Percentiles rank a stretch among this genome's conserved stretches.
Evolutionary conservation across 2,797 vertebrate genomes (phyloP).

Genomic region (Tympanoctomys barrerae): DNA sequence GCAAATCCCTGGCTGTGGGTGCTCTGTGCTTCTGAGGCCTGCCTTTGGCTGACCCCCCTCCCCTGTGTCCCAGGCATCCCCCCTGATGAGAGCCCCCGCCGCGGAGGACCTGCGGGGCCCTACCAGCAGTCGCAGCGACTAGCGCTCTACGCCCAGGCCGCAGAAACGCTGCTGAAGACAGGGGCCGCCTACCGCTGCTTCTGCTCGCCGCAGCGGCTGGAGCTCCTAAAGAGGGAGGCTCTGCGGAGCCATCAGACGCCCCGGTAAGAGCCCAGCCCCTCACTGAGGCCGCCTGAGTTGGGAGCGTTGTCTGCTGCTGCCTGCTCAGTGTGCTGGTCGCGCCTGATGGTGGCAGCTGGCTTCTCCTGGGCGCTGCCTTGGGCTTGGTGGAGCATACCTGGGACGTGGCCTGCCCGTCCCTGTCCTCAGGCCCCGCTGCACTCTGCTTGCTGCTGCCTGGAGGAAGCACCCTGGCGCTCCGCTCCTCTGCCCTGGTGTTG

Average conservation of each 20-base stretch:
- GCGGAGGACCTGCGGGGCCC: conserved; percentile 91
- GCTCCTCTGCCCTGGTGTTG: neutral
- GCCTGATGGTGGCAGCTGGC: neutral
- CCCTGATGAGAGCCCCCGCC: conserved; percentile 95
- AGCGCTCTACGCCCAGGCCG: conserved; percentile 89
- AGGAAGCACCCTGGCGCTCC: neutral
- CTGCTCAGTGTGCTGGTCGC: neutral
- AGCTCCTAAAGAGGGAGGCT: conserved; percentile 95
- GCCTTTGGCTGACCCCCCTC: neutral
- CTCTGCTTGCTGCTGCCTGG: neutral
- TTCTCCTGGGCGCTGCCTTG: neutral
- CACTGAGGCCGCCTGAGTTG: accelerated
- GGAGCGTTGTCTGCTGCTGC: neutral
- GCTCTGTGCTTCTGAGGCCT: accelerated
- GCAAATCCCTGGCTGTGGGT: neutral
- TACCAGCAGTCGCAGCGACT: conserved; percentile 95
- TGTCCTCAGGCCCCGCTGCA: neutral
- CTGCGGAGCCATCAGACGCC: conserved; percentile 92
- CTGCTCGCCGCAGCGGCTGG: conserved; percentile 93
- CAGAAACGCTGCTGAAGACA: conserved; percentile 87
- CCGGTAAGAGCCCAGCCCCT: conserved; percentile 85
- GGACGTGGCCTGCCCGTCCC: neutral
- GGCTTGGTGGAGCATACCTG: neutral
- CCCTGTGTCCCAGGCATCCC: conserved; percentile 89
- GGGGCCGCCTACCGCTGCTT: conserved; percentile 95